Evolutionary conservation across 1,140 invertebrate genomes (phyloP).

Genomic region (Eulimnadia texana): DNA sequence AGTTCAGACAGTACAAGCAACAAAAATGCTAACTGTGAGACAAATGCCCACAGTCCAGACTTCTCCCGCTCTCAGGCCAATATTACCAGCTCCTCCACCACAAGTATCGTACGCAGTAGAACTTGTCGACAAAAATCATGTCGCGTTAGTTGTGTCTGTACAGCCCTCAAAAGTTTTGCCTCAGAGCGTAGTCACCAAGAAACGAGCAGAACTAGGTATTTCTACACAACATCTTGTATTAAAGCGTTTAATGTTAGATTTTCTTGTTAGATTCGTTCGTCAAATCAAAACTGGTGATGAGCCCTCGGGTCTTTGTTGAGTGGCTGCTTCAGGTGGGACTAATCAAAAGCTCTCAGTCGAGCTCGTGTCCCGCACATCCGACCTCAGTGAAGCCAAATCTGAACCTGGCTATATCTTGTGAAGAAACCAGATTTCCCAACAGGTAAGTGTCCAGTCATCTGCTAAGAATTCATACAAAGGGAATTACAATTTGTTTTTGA

Average conservation of each 20-base stretch:
- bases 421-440: constrained; percentile 63
- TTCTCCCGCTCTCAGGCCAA: neutral
- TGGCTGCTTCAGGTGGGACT: constrained; percentile 74
- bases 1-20: neutral
- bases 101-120: neutral
- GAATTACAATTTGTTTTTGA: neutral
- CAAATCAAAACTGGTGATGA: constrained; percentile 58
- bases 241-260: too few relatives aligned
- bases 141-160: neutral
- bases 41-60: neutral
- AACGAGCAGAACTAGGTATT: constrained; percentile 31
- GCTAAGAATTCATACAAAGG: neutral
- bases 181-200: constrained; percentile 35
- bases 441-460: too few relatives aligned
- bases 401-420: constrained; percentile 41
- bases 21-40: neutral
- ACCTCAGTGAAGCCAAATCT: constrained; percentile 39
- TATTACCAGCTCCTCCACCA: too few relatives aligned
- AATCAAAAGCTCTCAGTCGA: constrained; percentile 58
- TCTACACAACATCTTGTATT: too few relatives aligned
- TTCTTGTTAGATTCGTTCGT: constrained; percentile 45
- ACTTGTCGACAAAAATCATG: neutral
- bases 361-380: constrained; percentile 37
- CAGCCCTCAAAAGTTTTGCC: neutral
- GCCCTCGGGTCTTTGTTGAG: constrained; percentile 66